Base-by-base conservation (phyloP, 1,140 invertebrate species). In the Oscheius sp. region DNA sequence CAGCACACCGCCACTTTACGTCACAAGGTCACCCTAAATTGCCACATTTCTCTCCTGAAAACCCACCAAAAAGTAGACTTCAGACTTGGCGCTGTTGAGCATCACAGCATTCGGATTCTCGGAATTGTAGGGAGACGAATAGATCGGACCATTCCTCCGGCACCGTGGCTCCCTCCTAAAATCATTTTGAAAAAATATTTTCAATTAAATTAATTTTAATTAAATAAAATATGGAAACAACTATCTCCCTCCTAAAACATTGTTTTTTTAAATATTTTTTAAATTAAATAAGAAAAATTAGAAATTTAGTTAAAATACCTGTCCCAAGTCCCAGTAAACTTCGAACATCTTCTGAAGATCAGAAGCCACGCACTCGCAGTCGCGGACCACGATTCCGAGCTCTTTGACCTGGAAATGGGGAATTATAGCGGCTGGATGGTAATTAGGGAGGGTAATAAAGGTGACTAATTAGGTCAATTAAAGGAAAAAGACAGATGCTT, bases 291-390 rank as follows among this genome's bases (percentile, higher is more conserved):
- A n/a, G n/a, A n/a, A n/a, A n/a, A n/a, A n/a, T n/a, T n/a, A n/a
- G n/a, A n/a, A n/a, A n/a, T n/a, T n/a, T n/a, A n/a, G n/a, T n/a
- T n/a, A n/a, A n/a, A n/a, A n/a, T 45, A 45, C 42, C 42, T 86
- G 85, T 0, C 91, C 93, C 36, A 97, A 80, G 46, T 87, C 87
- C 94, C 94, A 97, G 82, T 97, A 97, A 0, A 92, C 90, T 75
- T 92, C 89, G 86, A 97, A 98, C 55, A 98, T 91, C 86, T 97
- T 97, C 0, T 86, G 88, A 28, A 95, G 86, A 86, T 99, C 95
- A 20, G 86, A 85, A 1, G 91, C 92, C 13, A 98, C 84, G 82
- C 90, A 91, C 7, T 90, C 89, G 85, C 95, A 98, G 81, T 95
- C 91, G 64, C 88, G 88, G 0, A 91, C 89, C 0, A 91, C 81